Evolutionary conservation across 1,140 invertebrate species (phyloP), one percentile per base, ranked within the genome.

Genomic region (Chlorops oryzae): DNA sequence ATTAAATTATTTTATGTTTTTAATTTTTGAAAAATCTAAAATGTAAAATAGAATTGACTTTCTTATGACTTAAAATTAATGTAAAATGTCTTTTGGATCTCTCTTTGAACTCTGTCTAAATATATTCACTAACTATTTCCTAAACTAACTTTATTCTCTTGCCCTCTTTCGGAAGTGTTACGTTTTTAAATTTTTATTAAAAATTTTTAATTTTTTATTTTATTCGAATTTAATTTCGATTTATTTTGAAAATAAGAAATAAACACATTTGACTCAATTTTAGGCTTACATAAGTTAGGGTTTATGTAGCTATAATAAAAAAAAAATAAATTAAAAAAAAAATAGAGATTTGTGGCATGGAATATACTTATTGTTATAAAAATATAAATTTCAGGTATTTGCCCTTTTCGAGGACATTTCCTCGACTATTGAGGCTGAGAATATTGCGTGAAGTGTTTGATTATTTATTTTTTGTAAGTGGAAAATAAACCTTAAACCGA

Each of bases 81-180:
- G 44, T 47, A 60, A 66, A 67, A 67, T 67, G 64, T 67, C 64
- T 67, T 67, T 67, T 67, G 64, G 64, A 67, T 67, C 64, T 67
- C 64, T 62, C 53, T 64, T 39, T 32, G n/a, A 32, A 42, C 17
- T 27, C 41, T 46, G 24, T 46, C 39, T 28, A 23, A 20, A 23
- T 47, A 21, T 46, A 15, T 34, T 20, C 24, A 15, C 22, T 15
- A 38, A 24, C 41, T 50, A 1, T 43, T 3, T 50, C 24, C 41
- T 17, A 9, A 42, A 42, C 18, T 42, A 20, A 42, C 18, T 22
- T 15, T 32, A 32, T 32, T 32, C 15, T 32, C n/a, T 9, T 10
- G 15, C 28, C 15, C 28, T 15, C 28, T 32, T 9, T 32, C 15
- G 9, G 28, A 9, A 32, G 38, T 21, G 35, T 20, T 20, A 47